Base-by-base conservation (phyloP, 1,140 invertebrate genomes). In the Eupeodes corollae region DNA sequence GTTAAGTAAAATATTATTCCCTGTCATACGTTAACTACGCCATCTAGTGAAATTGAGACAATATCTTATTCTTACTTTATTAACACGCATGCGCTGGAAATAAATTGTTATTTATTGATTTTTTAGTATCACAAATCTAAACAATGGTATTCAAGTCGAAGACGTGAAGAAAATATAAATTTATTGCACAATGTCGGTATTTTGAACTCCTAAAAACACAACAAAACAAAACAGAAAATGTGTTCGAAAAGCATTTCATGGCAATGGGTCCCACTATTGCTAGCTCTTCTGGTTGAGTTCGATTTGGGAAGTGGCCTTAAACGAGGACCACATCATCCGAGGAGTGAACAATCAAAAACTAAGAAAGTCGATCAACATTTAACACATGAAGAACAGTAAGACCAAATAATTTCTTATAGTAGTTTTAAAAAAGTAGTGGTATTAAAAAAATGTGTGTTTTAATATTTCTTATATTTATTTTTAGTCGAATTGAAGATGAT, bases 261-360 rank as follows among this genome's bases (percentile, higher is more conserved):
- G 12, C 14, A 35, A n/a, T 35, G 12, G 12, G 14, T 35, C 5
- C 5, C 14, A 35, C 12, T 35, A 5, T n/a, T 35, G 14, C 12
- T 35, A 35, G 21, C 21, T 26, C 8, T 26, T 5, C 12, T 35
- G 12, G 12, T 11, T 35, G 14, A n/a, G 12, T 12, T n/a, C 12
- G 12, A n/a, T 35, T 6, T 35, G 5, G 12, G 34, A n/a, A n/a
- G 5, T 35, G 34, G 34, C 14, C 34, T 55, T 1, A 67, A 64
- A 38, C 66, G 80, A 52, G 82, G 82, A 30, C 82, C 82, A 1
- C 82, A 84, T 70, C 82, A 84, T 70, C 82, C 82, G 5, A 68
- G 72, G 44, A 75, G 78, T 32, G 68, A 73, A 39, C 56, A 42
- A 30, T 42, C 42, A 18, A 48, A 49, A 47, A 66, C 63, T 75